Evolutionary conservation across 2,113 vertebrate genomes (phyloP), one percentile per base, ranked within the genome.

Genomic region (Plestiodon gilberti): DNA sequence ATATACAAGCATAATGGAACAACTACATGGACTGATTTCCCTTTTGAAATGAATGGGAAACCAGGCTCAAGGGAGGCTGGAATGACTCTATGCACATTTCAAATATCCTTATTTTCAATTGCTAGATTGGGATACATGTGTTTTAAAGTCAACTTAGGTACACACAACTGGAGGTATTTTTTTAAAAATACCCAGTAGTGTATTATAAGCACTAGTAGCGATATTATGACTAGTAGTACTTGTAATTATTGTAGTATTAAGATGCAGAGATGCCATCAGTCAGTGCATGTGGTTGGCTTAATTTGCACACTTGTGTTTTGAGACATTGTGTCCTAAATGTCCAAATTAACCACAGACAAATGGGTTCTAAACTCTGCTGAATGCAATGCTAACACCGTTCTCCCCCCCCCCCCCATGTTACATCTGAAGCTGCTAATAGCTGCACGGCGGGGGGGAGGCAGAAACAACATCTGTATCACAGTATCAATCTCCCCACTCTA

Each of bases 161-260:
- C n/a, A 69, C 33, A 4, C 64, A 65, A 23, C 64, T 28, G 28
- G 64, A 30, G 64, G 28, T 30, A 17, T n/a, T n/a, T n/a, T 48
- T 52, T 52, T 18, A 13, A n/a, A n/a, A 52, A 64, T 33, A n/a
- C n/a, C n/a, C n/a, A n/a, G n/a, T n/a, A n/a, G n/a, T 15, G 77
- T 78, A 59, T 79, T 79, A 40, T 62, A 79, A 79, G 61, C 62
- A 64, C 25, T 40, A 64, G 30, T 81, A 55, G 64, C 23, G 69
- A 4, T 67, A 81, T 33, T 55, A 67, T 33, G 30, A 69, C 30
- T 67, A 81, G 43, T 67, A 81, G 40, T 81, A 59, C 57, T 62
- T 38, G 77, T n/a, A 81, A 81, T 61, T n/a, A 69, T 59, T 65
- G 71, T n/a, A n/a, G n/a, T 91, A 61, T 48, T 40, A 65, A 88